Percentiles rank a stretch among this genome's conserved stretches.
phyloP scores from a whole-genome alignment of 2,113 vertebrate genomes.

The Silurus glanis region DNA sequence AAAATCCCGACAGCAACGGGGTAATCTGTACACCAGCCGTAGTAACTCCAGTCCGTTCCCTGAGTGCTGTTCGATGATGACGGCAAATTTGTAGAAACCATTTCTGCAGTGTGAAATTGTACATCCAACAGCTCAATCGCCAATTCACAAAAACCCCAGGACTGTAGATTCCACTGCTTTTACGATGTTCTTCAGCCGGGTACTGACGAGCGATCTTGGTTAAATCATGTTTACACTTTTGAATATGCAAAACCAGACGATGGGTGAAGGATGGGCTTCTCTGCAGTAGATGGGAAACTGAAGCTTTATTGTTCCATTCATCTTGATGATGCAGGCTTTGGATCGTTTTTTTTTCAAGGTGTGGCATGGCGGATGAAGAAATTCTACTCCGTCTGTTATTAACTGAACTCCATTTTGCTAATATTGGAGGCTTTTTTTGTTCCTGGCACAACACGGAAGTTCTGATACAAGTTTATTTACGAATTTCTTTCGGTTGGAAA shows the following conservation, averaged over 20 bases:
- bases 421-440: too few relatives aligned
- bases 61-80: neutral
- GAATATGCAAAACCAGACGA: neutral
- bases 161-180: neutral
- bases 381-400: too few relatives aligned
- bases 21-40: constrained; percentile 16
- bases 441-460: too few relatives aligned
- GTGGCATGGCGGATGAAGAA: too few relatives aligned
- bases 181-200: neutral
- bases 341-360: too few relatives aligned
- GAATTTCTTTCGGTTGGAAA: too few relatives aligned
- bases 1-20: neutral
- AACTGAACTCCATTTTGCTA: too few relatives aligned
- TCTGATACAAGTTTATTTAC: too few relatives aligned
- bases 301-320: too few relatives aligned
- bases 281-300: too few relatives aligned
- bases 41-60: neutral
- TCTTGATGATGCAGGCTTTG: too few relatives aligned
- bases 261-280: too few relatives aligned
- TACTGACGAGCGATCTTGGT: neutral
- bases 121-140: neutral
- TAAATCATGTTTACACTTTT: neutral
- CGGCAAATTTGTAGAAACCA: neutral
- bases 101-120: neutral
- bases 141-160: neutral